phyloP scores from a whole-genome alignment of 2,797 vertebrate species.

The Pogonophryne albipinna region DNA sequence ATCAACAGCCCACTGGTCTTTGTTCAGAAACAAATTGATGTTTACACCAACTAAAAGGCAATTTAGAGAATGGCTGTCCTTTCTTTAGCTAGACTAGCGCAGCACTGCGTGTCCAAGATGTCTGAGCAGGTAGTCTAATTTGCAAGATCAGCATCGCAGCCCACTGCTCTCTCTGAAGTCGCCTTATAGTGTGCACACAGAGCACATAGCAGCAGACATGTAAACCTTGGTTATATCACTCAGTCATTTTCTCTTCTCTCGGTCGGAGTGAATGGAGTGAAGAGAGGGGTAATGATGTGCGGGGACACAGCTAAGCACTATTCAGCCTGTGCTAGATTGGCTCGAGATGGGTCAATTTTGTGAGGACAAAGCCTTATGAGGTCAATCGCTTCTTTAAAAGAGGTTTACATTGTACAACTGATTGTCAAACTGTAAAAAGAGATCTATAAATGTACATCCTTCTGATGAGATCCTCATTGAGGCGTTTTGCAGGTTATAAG shows the following conservation, averaged over 20 bases:
- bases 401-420: constrained; percentile 62
- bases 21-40: constrained; percentile 16
- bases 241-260: constrained; percentile 67
- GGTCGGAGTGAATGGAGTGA: constrained; percentile 71
- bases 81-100: neutral
- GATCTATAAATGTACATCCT: constrained; percentile 30
- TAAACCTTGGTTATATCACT: constrained; percentile 55
- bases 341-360: constrained; percentile 67
- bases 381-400: constrained; percentile 58
- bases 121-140: constrained; percentile 39
- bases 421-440: constrained; percentile 60
- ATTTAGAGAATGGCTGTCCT: constrained; percentile 10
- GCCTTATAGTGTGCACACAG: constrained; percentile 24
- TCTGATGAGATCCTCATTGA: constrained; percentile 36
- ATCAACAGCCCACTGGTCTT: constrained; percentile 20
- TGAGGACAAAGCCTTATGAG: constrained; percentile 46
- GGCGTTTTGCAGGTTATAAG: constrained; percentile 13
- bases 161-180: constrained; percentile 31
- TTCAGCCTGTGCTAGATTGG: constrained; percentile 56
- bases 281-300: constrained; percentile 76
- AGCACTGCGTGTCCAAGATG: constrained; percentile 29
- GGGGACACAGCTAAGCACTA: constrained; percentile 63
- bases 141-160: constrained; percentile 62
- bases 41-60: constrained; percentile 25
- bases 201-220: constrained; percentile 45